Conservation (phyloP, 2,888 invertebrate species). For the Carpatolechia fugitivella region DNA sequence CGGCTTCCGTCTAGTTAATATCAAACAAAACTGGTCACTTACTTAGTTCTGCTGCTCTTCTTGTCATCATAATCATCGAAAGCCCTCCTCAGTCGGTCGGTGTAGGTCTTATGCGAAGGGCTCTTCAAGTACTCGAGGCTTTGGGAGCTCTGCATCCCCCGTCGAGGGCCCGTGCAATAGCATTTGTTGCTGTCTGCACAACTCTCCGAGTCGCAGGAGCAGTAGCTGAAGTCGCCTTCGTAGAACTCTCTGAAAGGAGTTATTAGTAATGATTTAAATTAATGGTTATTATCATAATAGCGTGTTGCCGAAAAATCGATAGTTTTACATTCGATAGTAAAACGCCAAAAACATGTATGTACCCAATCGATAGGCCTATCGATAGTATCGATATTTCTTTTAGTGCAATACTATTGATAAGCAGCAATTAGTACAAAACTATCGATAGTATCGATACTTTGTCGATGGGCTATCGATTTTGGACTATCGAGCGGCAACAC, state of each 20-base stretch:
- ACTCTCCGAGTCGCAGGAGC: slow-evolving; percentile 91
- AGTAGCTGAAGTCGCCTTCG: slow-evolving; percentile 77
- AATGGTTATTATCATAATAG: neutral
- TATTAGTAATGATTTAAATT: neutral
- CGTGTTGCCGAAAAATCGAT: neutral
- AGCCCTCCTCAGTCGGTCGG: slow-evolving; percentile 56
- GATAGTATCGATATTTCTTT: too few species aligned
- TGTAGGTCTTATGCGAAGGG: slow-evolving; percentile 65
- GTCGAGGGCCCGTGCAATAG: slow-evolving; percentile 81
- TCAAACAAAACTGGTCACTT: slow-evolving; percentile 19
- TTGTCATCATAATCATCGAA: slow-evolving; percentile 67
- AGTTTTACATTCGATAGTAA: too few species aligned
- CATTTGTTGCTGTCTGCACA: slow-evolving; percentile 93
- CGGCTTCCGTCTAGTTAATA: too few species aligned
- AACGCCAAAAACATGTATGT: too few species aligned
- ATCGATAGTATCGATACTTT: too few species aligned
- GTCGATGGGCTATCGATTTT: too few species aligned
- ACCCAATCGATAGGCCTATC: too few species aligned
- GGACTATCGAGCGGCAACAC: too few species aligned
- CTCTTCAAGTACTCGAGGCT: slow-evolving; percentile 78
- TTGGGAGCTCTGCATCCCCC: slow-evolving; percentile 58
- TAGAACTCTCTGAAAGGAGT: slow-evolving; percentile 49
- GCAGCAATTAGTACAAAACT: too few species aligned
- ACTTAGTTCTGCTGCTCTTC: slow-evolving; percentile 57
- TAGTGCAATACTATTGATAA: too few species aligned